Percentiles rank a stretch among this genome's conserved stretches.
These are phyloP conservation scores for Cheilosia urbana DNA, from an alignment of 2,888 invertebrate species.

Conservation along the genomic window DNA sequence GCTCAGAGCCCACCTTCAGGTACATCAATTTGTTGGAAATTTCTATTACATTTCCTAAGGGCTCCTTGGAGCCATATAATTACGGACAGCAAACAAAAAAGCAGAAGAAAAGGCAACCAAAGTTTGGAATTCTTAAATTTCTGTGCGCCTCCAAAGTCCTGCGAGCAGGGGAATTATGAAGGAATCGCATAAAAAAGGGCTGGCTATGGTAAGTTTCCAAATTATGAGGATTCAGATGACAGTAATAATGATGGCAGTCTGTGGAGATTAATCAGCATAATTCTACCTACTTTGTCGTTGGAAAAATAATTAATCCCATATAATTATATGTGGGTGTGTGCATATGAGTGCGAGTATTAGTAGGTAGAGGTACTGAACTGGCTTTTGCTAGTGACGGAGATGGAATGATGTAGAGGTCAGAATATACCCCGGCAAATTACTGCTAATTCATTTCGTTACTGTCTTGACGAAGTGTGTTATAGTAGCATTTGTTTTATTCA, in stretches of 20 bases:
- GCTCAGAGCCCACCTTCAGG: neutral
- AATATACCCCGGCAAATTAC: neutral
- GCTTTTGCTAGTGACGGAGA: neutral
- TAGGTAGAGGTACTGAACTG: neutral
- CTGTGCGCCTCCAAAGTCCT: neutral
- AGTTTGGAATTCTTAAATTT: neutral
- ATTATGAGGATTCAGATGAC: constrained; percentile 24
- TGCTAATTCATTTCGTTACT: constrained; percentile 19
- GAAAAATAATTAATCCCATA: constrained; percentile 50
- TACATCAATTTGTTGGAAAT: neutral
- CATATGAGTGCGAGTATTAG: constrained; percentile 32
- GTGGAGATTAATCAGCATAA: constrained; percentile 56
- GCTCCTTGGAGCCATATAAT: constrained; percentile 16
- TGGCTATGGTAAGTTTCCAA: constrained; percentile 12
- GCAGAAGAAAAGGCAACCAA: constrained; percentile 3
- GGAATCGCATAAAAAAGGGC: neutral
- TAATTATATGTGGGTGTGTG: constrained; percentile 50
- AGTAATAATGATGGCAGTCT: constrained; percentile 37
- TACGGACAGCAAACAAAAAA: neutral
- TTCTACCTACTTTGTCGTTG: constrained; percentile 5
- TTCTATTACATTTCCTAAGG: constrained; percentile 1
- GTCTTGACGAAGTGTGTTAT: constrained; percentile 8
- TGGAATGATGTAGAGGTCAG: neutral
- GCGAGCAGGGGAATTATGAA: neutral
- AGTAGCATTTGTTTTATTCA: no score